Conservation (phyloP, 64 coral and sea anemone species). For the Pocillopora damicornis region DNA sequence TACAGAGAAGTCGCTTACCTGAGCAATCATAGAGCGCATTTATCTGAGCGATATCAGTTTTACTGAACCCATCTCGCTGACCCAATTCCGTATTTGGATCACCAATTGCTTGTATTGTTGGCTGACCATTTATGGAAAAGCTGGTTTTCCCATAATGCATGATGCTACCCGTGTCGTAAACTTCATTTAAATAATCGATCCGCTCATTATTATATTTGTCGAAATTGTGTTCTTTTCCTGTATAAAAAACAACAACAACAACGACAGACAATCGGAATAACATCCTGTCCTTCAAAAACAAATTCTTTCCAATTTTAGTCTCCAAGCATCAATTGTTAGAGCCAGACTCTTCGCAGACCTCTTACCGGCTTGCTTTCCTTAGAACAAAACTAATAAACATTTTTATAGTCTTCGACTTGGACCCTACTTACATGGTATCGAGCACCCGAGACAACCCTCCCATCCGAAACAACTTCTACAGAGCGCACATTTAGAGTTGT, state of each 20-base stretch:
- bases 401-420: no score
- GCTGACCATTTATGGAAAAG: conserved; percentile 58
- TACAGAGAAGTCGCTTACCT: conserved; percentile 13
- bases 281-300: neutral
- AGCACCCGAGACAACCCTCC: no score
- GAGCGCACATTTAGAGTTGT: no score
- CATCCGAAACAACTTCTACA: no score
- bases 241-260: neutral
- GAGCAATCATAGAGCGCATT: conserved; percentile 83
- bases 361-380: no score
- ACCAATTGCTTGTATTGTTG: conserved; percentile 56
- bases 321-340: no score
- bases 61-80: conserved; percentile 57
- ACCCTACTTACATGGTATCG: no score
- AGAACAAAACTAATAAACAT: no score
- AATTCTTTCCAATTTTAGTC: no score
- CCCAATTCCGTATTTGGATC: conserved; percentile 45
- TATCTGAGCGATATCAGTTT: conserved; percentile 65
- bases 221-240: conserved; percentile 82
- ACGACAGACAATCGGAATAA: neutral
- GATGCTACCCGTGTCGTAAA: conserved; percentile 74
- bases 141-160: conserved; percentile 78
- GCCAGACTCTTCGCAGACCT: no score
- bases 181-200: conserved; percentile 64
- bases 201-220: conserved; percentile 57